Evolutionary conservation across 2,113 vertebrate genomes (phyloP).

Genomic region (Phasianus colchicus): DNA sequence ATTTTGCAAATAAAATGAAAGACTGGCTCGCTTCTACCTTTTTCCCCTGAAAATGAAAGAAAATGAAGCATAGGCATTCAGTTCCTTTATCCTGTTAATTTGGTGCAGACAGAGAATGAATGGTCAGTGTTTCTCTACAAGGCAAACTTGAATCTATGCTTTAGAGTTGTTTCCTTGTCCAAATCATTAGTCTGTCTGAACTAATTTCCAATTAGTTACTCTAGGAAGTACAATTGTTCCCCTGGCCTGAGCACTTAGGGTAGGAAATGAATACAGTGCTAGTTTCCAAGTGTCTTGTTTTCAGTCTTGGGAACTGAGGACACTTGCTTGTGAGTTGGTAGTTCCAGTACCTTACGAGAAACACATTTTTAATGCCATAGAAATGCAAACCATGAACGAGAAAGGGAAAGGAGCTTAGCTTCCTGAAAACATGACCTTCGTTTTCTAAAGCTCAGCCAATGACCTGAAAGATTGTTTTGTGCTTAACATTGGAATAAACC

Average conservation of each 20-base stretch:
- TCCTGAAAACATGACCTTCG: constrained; percentile 57
- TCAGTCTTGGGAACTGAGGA: constrained; percentile 52
- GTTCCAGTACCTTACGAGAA: constrained; percentile 61
- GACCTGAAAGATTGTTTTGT: constrained; percentile 53
- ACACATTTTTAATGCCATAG: constrained; percentile 60
- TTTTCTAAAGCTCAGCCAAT: constrained; percentile 41
- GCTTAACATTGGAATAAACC: constrained; percentile 46
- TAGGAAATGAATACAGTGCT: constrained; percentile 25
- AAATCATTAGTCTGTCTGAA: neutral
- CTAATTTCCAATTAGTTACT: constrained; percentile 21
- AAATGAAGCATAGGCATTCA: neutral
- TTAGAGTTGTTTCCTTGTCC: neutral
- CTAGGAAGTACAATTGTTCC: neutral
- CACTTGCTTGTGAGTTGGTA: constrained; percentile 42
- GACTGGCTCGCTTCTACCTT: neutral
- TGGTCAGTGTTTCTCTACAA: neutral
- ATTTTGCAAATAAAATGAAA: constrained; percentile 21
- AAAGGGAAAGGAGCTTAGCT: constrained; percentile 27
- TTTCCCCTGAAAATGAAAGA: neutral
- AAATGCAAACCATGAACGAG: constrained; percentile 55
- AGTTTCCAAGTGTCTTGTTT: constrained; percentile 53
- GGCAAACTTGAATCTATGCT: neutral
- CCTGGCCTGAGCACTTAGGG: neutral
- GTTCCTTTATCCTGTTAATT: neutral
- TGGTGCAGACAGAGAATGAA: neutral